Percentiles rank a stretch among this genome's conserved stretches.
Conservation (phyloP, 2,888 invertebrate genomes). For the Leuctra nigra region DNA sequence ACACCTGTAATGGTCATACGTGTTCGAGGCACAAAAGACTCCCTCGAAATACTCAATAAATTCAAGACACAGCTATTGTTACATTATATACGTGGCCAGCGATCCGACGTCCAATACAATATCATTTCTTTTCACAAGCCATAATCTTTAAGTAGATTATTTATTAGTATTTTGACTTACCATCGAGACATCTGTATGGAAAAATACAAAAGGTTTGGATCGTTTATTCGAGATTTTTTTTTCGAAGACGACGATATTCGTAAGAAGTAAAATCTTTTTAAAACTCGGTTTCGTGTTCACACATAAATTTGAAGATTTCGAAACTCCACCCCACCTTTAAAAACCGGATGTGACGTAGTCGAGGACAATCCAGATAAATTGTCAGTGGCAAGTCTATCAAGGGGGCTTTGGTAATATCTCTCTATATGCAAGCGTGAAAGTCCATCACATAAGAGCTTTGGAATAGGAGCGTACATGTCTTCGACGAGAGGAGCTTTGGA, state of each 20-base stretch:
- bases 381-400: constrained; percentile 22
- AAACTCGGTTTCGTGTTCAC: constrained; percentile 29
- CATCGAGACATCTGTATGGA: constrained; percentile 9
- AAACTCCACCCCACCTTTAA: not conserved
- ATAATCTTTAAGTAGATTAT: constrained; percentile 21
- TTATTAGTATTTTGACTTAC: constrained; percentile 25
- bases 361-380: constrained; percentile 24
- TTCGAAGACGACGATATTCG: too few species aligned
- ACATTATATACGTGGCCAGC: not conserved
- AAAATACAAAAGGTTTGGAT: constrained; percentile 20
- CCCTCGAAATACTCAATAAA: not conserved
- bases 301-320: constrained; percentile 28
- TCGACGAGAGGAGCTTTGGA: too few species aligned
- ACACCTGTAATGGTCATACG: too few species aligned
- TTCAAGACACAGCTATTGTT: not conserved
- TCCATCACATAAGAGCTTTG: too few species aligned
- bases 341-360: constrained; percentile 16
- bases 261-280: constrained; percentile 18
- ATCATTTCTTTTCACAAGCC: not conserved
- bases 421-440: not conserved
- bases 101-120: constrained; percentile 3
- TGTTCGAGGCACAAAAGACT: not conserved
- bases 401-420: not conserved
- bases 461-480: too few species aligned
- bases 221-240: too few species aligned